Evolutionary conservation across 2,113 vertebrate species (phyloP), one percentile per base, ranked within the genome.

Genomic region (Ptychochromis oligacanthus): DNA sequence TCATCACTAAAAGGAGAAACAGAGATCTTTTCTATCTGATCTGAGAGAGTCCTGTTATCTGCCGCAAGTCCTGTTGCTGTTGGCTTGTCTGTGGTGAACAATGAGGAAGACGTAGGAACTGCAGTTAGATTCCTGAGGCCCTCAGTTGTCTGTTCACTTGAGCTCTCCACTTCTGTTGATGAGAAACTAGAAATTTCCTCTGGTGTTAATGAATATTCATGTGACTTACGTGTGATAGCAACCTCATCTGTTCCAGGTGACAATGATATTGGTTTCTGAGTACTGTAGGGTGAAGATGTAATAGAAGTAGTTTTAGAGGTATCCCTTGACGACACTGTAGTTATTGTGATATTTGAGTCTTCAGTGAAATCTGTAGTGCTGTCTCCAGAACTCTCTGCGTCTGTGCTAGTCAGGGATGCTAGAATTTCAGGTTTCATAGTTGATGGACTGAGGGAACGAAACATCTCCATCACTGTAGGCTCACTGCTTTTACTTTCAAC

Each of bases 351-450:
- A n/a, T n/a, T 8, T n/a, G 55, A 79, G 8, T 54, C 49, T 22
- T 4, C 57, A 26, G 38, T 34, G 2, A 60, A 31, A 17, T 70
- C 54, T 2, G 4, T 4, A 2, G 1, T 43, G 10, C 1, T 9
- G 2, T 76, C 34, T 60, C 22, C 75, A 57, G 83, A 80, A 20
- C 52, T 8, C 1, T 84, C 83, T 11, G 0, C 0, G 3, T 9
- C 2, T 15, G 6, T 55, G n/a, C 0, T 38, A 22, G 1, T 62
- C 1, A 0, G 3, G 1, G 6, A 4, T 18, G 65, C 0, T 26
- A 10, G 7, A 0, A 13, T 55, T 2, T 56, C 15, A 11, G 54
- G 10, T 26, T 31, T 22, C 0, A 8, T 22, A 2, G 55, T 82
- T 61, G 85, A 75, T 8, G 1, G 62, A 65, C 56, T 84, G 24